Percentiles rank a stretch among this genome's conserved stretches.
Evolutionary conservation across 1,140 invertebrate genomes (phyloP).

Genomic region (Zelostemma sp.): DNA sequence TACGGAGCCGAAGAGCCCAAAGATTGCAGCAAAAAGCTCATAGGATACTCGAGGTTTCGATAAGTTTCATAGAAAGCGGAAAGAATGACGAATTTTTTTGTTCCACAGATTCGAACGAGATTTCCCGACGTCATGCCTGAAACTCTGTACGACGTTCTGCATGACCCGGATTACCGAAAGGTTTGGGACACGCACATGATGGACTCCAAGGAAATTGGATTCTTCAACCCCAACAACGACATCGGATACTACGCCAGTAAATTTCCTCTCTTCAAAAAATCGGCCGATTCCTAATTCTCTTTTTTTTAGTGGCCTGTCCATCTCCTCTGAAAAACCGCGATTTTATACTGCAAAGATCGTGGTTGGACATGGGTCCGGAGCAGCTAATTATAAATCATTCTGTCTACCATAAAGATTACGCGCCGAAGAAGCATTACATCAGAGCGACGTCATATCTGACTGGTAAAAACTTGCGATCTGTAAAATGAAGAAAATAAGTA

Average conservation of each 20-base stretch:
- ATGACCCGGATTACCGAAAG: constrained; percentile 89
- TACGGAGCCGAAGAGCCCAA: no score
- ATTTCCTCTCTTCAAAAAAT: not conserved
- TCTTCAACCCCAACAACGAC: constrained; percentile 93
- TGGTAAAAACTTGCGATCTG: constrained; percentile 53
- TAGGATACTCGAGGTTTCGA: no score
- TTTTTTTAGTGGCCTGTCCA: constrained; percentile 83
- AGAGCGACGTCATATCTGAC: constrained; percentile 75
- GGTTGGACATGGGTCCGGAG: constrained; percentile 87
- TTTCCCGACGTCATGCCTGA: constrained; percentile 82
- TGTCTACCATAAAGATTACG: constrained; percentile 86
- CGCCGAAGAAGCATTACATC: constrained; percentile 85
- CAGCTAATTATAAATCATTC: constrained; percentile 93
- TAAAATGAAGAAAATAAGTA: constrained; percentile 3
- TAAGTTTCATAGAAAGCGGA: no score
- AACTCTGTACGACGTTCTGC: constrained; percentile 88
- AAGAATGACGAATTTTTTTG: no score
- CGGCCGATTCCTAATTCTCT: constrained; percentile 17
- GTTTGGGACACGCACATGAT: constrained; percentile 92
- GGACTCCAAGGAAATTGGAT: constrained; percentile 87
- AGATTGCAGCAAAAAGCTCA: no score
- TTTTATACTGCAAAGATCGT: constrained; percentile 91
- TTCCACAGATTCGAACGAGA: constrained; percentile 75
- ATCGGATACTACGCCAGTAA: constrained; percentile 93
- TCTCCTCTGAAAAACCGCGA: constrained; percentile 90